Percentiles rank a stretch among this genome's conserved stretches.
These are phyloP conservation scores for Asarcornis scutulata DNA, from an alignment of 2,113 vertebrate species.

Conservation along the genomic window DNA sequence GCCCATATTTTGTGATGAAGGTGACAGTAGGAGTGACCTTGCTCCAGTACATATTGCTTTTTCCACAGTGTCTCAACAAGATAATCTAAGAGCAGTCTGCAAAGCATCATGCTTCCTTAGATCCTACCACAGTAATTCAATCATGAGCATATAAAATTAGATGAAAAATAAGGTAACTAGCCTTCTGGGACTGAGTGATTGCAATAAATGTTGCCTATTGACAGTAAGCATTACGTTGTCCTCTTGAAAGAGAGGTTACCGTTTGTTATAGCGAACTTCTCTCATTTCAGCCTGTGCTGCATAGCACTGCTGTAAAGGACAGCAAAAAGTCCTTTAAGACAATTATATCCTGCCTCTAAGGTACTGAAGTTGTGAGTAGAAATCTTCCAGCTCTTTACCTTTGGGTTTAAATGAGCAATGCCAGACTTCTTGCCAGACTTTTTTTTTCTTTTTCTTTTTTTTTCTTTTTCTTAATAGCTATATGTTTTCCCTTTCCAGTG, in stretches of 20 bases:
- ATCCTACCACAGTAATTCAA: conserved; percentile 47
- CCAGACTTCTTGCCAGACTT: neutral
- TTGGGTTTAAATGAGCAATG: no score
- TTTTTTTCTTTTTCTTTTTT: neutral
- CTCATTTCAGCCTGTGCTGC: neutral
- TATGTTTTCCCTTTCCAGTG: neutral
- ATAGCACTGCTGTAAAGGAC: neutral
- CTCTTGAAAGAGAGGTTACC: conserved; percentile 4
- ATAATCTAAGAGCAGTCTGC: conserved; percentile 42
- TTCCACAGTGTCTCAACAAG: neutral
- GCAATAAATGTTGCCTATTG: conserved; percentile 33
- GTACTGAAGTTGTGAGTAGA: neutral
- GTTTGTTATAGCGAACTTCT: neutral
- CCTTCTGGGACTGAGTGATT: conserved; percentile 41
- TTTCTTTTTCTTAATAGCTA: neutral
- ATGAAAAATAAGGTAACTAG: conserved; percentile 62
- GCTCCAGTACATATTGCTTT: conserved; percentile 17
- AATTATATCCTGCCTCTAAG: neutral
- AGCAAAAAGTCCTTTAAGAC: neutral
- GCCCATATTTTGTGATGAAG: conserved; percentile 19
- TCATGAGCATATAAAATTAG: conserved; percentile 53
- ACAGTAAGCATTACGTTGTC: conserved; percentile 26
- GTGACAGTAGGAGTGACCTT: conserved; percentile 49
- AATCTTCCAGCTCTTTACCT: neutral
- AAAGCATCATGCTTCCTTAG: conserved; percentile 19